Conservation (phyloP, 2,113 vertebrate genomes). For the Pollachius pollachius region DNA sequence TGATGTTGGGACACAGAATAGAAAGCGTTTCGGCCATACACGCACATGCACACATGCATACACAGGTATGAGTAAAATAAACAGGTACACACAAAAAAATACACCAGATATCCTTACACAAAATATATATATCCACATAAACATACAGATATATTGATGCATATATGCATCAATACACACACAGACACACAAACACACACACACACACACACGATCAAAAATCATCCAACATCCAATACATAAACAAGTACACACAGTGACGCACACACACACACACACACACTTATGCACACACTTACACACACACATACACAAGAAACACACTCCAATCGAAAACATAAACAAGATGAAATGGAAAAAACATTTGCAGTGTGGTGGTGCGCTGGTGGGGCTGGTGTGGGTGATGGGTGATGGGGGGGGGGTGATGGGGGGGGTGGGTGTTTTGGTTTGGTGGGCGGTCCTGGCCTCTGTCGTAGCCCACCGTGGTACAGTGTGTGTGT, state of each 20-base stretch:
- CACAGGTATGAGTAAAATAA: neutral
- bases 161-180: neutral
- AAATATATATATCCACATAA: no score
- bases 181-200: constrained; percentile 4
- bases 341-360: constrained; percentile 46
- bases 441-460: constrained; percentile 50
- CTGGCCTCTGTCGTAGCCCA: neutral
- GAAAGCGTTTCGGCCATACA: constrained; percentile 27
- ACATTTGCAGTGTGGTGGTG: constrained; percentile 18
- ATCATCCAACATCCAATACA: neutral
- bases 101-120: neutral
- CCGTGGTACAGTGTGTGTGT: neutral
- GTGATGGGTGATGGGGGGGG: constrained; percentile 1
- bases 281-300: neutral
- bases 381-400: constrained; percentile 19
- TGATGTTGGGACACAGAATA: constrained; percentile 45
- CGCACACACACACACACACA: neutral
- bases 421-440: no score
- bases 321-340: constrained; percentile 30
- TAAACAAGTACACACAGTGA: neutral
- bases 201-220: neutral
- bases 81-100: neutral
- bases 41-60: constrained; percentile 6
- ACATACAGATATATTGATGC: constrained; percentile 6
- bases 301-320: neutral